Evolutionary conservation across 2,888 invertebrate genomes (phyloP), one percentile per base, ranked within the genome.

Genomic region (Plagodis pulveraria): DNA sequence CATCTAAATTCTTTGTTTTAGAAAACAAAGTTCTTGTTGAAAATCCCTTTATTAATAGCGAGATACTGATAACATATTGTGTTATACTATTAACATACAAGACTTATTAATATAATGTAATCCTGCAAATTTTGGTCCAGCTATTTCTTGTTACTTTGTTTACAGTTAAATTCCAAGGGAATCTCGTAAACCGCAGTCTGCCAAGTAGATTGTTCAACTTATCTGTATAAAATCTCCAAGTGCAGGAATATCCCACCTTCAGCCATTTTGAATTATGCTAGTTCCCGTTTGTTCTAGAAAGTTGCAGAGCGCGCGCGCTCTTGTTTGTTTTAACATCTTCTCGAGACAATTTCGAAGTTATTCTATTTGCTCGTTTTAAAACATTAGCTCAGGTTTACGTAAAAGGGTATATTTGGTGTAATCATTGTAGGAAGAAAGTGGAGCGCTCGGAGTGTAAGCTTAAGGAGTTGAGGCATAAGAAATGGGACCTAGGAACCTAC

Each of bases 251-350:
- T 41, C 53, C 54, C 36, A 34, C 34, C 51, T 50, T 55, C 59
- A 62, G 62, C 66, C 66, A 63, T 66, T 60, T 66, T 66, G 62
- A 66, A 63, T 63, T 66, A 62, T 58, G 56, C 56, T 58, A 58
- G 48, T 57, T 59, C 55, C n/a, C 52, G 54, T 53, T 65, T 62
- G 58, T 55, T 62, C 51, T 51, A 49, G 51, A 61, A 51, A 62
- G 58, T 61, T 56, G 42, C 51, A 56, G 44, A 49, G 61, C 46
- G 53, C 48, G 60, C 60, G 50, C 51, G 55, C 53, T 62, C 49
- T 57, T 62, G 56, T 63, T 66, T 63, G 56, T 62, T 58, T 59
- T 60, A 62, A 55, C 57, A 56, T 58, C 54, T 62, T 40, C 53
- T 52, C 45, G 50, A 66, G 59, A 57, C 51, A 47, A 66, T 63